Base-by-base conservation (phyloP, 2,797 vertebrate genomes). In the Labeo calbasu region DNA sequence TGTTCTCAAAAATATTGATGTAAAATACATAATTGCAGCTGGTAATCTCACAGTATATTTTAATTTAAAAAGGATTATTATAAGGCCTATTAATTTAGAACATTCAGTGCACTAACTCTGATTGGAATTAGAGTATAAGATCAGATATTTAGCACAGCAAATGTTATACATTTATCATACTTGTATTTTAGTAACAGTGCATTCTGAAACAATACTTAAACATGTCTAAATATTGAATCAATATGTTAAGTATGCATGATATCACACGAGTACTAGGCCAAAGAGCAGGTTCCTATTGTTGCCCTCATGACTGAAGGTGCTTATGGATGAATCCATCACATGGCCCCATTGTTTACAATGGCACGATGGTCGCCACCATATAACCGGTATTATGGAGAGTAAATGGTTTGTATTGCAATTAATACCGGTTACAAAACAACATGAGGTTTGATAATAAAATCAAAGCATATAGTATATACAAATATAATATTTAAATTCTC, bases 301-400 rank as follows among this genome's bases (percentile, higher is more conserved):
- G 77, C 36, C n/a, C 61, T 51, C 73, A 25, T 76, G 84, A 48
- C 63, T 61, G 46, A 77, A 87, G 81, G 28, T 73, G 79, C 28
- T 71, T 59, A 46, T 17, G n/a, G 68, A 79, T 83, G 80, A 77
- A 76, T 87, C 81, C 48, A 86, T 84, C 91, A 91, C 92, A 90
- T 91, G 93, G 89, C 81, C 71, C 86, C 77, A 86, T 87, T 93
- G 92, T 94, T 94, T 92, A 91, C 91, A 82, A 50, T 73, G 51
- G 87, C 40, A 73, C 86, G 87, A 84, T 59, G 90, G 53, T 70
- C 53, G 1, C 9, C 19, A 57, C 23, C 7, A 36, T 28, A 68
- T 46, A 68, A 68, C 61, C n/a, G 40, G n/a, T 40, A 2, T 76
- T 55, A 25, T 10, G 2, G 23, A 82, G 46, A 66, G 7, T 55